Evolutionary conservation across 1,140 invertebrate species (phyloP), one percentile per base, ranked within the genome.

Genomic region (Papilio machaon): DNA sequence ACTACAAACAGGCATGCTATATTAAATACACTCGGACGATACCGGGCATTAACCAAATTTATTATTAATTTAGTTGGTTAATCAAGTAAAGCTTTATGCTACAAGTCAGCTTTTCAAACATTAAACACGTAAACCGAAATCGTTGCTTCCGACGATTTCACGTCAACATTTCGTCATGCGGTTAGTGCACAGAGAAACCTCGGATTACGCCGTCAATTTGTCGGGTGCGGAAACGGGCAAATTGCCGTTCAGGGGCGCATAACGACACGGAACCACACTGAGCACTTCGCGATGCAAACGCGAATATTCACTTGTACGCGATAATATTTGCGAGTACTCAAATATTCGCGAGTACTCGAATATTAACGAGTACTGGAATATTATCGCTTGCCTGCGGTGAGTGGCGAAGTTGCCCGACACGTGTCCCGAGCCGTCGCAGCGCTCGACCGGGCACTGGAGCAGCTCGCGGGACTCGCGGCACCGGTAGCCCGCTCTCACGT

Each of bases 371-470:
- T 82, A 85, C 85, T 82, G 85, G 86, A 85, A 87, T 84, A 86
- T 84, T 84, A 81, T 85, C 88, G 94, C 95, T 95, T 95, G 95
- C 95, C 95, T 95, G 95, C 95, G 95, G 92, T 98, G 97, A 60
- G 97, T 97, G 47, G 97, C 97, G 93, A 98, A 98, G 95, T 98
- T 98, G 83, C 97, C 97, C 23, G 97, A 98, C 46, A 98, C 96
- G 93, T 98, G 97, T 82, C 98, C 97, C 60, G 97, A 97, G 43
- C 98, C 98, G 93, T 98, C 97, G 94, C 98, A 99, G 43, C 97
- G 97, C n/a, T 98, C 97, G 17, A 98, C 98, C 2, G 98, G 98
- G 94, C 98, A 99, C 94, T 98, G 98, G 67, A 98, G 90, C 80
- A 95, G 92, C 87, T 95, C 94, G 86, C 92, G 91, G 84, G 91